Evolutionary conservation across 2,113 vertebrate genomes (phyloP), one percentile per base, ranked within the genome.

Genomic region (Spea bombifrons): DNA sequence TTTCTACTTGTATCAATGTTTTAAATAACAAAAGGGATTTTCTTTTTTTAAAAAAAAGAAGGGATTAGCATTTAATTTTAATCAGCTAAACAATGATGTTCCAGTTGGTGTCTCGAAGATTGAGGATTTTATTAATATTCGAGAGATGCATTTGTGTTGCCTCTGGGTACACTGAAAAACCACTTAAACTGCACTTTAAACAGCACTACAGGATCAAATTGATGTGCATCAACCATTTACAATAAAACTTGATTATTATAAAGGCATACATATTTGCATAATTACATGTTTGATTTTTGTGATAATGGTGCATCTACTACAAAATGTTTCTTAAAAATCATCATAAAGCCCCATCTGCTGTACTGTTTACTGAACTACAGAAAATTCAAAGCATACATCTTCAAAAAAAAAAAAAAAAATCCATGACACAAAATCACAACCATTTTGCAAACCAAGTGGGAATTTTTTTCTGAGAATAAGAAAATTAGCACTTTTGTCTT

Each of bases 241-340:
- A 93, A 93, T 94, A 92, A 93, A 93, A 93, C 91, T 93, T 92
- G 92, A 94, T 94, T 94, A 92, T 92, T 92, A 93, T 92, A 93
- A 94, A 93, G 92, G 92, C 92, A 91, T 91, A 90, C 89, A 91
- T 89, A 94, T 94, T 93, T 93, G 91, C 92, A 94, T 94, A 94
- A 94, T 94, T 93, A 92, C 90, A 94, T 91, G 91, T 92, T 94
- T 92, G 92, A 93, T 93, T 92, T 92, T 81, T 93, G 91, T 91
- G 86, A 92, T 92, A 92, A 93, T 90, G 90, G 88, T 85, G 88
- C 90, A 85, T 84, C 85, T 89, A 92, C 89, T 88, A 91, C 87
- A 88, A 88, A 92, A 90, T 81, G 89, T 89, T 88, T 90, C 87
- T 85, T 86, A 91, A 88, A 82, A 88, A 87, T 88, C 89, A 83